phyloP scores from a whole-genome alignment of 2,797 vertebrate species.

The Coendou prehensilis region DNA sequence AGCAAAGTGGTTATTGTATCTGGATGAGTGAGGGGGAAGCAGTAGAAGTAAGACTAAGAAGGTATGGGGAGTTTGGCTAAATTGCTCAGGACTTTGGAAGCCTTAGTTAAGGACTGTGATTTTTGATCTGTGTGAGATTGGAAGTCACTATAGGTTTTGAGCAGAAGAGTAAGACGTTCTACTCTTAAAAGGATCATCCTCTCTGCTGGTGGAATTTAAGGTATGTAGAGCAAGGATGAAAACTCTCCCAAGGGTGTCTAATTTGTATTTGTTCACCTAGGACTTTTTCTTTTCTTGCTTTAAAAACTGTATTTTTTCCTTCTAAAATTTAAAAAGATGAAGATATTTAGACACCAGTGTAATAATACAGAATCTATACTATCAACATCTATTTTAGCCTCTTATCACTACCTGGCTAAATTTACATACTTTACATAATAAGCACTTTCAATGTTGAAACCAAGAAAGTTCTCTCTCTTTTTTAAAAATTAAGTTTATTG shows the following conservation, averaged over 20 bases:
- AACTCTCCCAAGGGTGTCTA: constrained; percentile 27
- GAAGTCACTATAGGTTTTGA: constrained; percentile 37
- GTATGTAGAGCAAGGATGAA: background rate
- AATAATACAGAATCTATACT: background rate
- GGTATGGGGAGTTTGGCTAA: background rate
- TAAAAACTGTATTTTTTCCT: background rate
- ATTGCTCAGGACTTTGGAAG: background rate
- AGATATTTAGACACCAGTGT: background rate
- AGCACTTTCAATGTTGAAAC: background rate
- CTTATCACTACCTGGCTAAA: background rate
- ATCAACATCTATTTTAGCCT: background rate
- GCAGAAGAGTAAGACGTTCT: background rate
- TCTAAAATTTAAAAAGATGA: background rate
- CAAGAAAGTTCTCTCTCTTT: background rate
- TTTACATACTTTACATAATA: background rate
- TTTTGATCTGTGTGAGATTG: constrained; percentile 58
- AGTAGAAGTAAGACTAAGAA: background rate
- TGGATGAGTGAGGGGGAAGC: background rate
- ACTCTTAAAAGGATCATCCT: constrained; percentile 10
- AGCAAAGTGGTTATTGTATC: background rate
- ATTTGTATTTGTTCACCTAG: constrained; percentile 43
- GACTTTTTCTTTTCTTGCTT: background rate
- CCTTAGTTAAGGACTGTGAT: constrained; percentile 20
- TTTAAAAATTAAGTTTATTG: background rate
- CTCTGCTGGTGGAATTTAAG: constrained; percentile 26